A percentile compares a stretch with the other conserved stretches of the same genome.
Evolutionary conservation across 2,797 vertebrate genomes (phyloP).

Genomic region (Petrocephalus sullivani): DNA sequence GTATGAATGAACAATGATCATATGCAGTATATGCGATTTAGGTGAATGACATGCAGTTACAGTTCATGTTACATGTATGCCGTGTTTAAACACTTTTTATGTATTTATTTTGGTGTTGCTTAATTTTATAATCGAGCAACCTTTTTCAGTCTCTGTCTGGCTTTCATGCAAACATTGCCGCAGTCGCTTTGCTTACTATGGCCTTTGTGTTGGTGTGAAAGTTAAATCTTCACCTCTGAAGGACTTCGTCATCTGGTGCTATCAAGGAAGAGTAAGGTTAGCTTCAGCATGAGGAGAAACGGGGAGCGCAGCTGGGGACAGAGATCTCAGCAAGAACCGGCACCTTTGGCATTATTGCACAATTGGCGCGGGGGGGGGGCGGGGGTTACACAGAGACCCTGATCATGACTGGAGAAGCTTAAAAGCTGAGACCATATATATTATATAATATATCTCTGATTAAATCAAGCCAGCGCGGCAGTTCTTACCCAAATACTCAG

Average conservation of each 20-base stretch:
- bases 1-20: neutral
- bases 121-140: neutral
- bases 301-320: neutral
- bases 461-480: neutral
- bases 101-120: neutral
- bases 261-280: slow-evolving; percentile 49
- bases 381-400: no score
- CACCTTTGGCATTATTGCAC: neutral
- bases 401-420: neutral
- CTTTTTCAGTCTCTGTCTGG: neutral
- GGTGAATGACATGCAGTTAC: slow-evolving; percentile 22
- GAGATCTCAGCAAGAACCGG: neutral
- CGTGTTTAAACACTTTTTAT: neutral
- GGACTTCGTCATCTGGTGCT: slow-evolving; percentile 46
- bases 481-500: slow-evolving; percentile 81
- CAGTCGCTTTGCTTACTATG: slow-evolving; percentile 48
- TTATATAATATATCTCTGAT: neutral
- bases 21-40: neutral
- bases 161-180: slow-evolving; percentile 46
- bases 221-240: slow-evolving; percentile 44
- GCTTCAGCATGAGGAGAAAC: slow-evolving; percentile 33
- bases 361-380: no score
- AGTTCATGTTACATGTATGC: slow-evolving; percentile 16
- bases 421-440: neutral
- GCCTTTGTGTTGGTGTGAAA: slow-evolving; percentile 45